These are phyloP conservation scores for Pyrrhia umbra DNA, from an alignment of 2,888 invertebrate species.

Conservation along the genomic window DNA sequence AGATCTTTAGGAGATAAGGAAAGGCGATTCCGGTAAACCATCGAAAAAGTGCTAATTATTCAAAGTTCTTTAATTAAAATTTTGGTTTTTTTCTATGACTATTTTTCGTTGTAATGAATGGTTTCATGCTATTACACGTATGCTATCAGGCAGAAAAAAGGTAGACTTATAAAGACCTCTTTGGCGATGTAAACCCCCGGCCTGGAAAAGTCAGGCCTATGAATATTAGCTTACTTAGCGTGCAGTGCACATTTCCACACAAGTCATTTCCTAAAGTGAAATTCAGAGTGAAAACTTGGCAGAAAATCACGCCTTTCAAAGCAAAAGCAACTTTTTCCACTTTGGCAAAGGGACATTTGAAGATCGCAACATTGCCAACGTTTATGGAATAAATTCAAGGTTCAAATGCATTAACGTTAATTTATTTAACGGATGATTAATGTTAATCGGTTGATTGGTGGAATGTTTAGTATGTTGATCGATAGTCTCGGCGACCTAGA, in stretches of 20 bases:
- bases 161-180: too few species aligned
- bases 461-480: constrained; percentile 43
- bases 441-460: constrained; percentile 23
- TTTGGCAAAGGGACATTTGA: constrained; percentile 13
- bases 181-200: neutral
- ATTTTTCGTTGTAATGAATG: too few species aligned
- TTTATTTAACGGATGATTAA: constrained; percentile 28
- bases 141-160: too few species aligned
- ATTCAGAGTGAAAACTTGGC: constrained; percentile 45
- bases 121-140: too few species aligned
- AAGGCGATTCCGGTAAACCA: neutral
- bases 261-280: constrained; percentile 30
- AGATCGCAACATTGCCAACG: neutral
- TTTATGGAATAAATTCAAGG: constrained; percentile 6
- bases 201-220: neutral
- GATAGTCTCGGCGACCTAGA: constrained; percentile 44
- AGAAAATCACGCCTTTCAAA: constrained; percentile 31
- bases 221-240: neutral
- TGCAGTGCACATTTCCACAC: neutral
- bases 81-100: too few species aligned
- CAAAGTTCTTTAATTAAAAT: neutral
- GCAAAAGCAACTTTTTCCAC: constrained; percentile 10
- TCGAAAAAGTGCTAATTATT: neutral
- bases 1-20: neutral
- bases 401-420: constrained; percentile 9